Base-by-base conservation (phyloP, 1,140 invertebrate species). In the Drosophila cardini region DNA sequence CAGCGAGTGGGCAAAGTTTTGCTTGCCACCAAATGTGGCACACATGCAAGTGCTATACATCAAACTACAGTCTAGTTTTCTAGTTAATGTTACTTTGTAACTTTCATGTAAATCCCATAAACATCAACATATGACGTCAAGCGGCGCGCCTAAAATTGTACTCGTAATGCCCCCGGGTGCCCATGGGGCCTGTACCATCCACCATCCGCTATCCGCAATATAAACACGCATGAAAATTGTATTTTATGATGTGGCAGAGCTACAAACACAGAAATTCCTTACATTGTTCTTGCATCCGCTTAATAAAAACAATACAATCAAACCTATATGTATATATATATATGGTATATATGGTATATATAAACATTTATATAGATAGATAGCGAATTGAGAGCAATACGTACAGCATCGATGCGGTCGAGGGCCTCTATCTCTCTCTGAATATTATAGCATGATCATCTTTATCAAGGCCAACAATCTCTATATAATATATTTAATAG, bases 391-490 rank as follows among this genome's bases (percentile, higher is more conserved):
- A 67, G 38, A 53, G 13, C 43, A 5, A 7, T 53, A 52, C 46
- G 26, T 57, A 53, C 43, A 55, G n/a, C 43, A 48, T 15, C 53
- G 4, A 16, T 26, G 8, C n/a, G 15, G 26, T 15, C 65, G 58
- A 77, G 78, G 55, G 46, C 79, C 63, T 46, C 18, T 34, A 26
- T 26, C 61, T 52, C 73, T 71, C 74, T 63, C 75, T 38, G 55
- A 55, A 45, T 16, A 68, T 42, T 68, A 52, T 52, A 75, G 72
- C 45, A 45, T 55, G 71, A 86, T 82, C 83, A 87, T 76, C 79
- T 78, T 79, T 87, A 86, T 86, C 82, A 86, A 86, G 83, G 82
- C 72, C 76, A 40, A 15, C 38, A 61, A 86, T 86, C 83, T 72
- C 52, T 75, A 61, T 82, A 76, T 60, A 45, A 11, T 4, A 32